phyloP scores from a whole-genome alignment of 2,113 vertebrate genomes.

The Anarrhichthys ocellatus region DNA sequence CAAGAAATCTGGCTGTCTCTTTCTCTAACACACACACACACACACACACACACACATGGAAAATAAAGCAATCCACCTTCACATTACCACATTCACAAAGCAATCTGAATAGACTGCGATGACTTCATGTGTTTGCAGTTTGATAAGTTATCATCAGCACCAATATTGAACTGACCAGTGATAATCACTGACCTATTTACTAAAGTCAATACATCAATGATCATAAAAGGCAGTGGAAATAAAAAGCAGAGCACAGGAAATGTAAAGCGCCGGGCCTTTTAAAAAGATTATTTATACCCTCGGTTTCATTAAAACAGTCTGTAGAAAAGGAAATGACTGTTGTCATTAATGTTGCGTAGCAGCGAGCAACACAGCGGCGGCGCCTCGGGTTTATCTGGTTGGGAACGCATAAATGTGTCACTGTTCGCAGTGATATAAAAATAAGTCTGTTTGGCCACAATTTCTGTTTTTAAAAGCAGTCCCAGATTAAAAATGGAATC shows the following conservation, averaged over 20 bases:
- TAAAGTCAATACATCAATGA: conserved; percentile 72
- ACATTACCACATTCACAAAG: conserved; percentile 41
- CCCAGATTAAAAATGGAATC: conserved; percentile 62
- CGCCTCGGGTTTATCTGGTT: conserved; percentile 56
- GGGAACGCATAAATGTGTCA: conserved; percentile 43
- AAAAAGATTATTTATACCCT: conserved; percentile 54
- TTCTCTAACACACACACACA: background rate
- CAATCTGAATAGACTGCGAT: conserved; percentile 50
- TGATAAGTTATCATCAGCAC: conserved; percentile 75
- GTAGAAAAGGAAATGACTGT: conserved; percentile 60
- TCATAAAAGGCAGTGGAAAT: conserved; percentile 59
- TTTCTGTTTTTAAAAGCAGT: conserved; percentile 43
- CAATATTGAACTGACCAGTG: conserved; percentile 57
- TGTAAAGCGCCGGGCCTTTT: conserved; percentile 43
- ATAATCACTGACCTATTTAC: conserved; percentile 77
- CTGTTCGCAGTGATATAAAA: conserved; percentile 60
- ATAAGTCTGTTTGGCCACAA: conserved; percentile 47
- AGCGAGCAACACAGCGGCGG: conserved; percentile 53
- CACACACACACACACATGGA: background rate
- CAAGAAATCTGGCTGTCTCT: background rate
- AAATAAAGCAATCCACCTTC: conserved; percentile 38
- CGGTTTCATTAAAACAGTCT: conserved; percentile 54
- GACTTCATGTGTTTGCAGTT: conserved; percentile 74
- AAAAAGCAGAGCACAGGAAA: conserved; percentile 60
- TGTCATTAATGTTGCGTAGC: conserved; percentile 67